phyloP scores from a whole-genome alignment of 2,113 vertebrate genomes.

The Ammodytes dubius region DNA sequence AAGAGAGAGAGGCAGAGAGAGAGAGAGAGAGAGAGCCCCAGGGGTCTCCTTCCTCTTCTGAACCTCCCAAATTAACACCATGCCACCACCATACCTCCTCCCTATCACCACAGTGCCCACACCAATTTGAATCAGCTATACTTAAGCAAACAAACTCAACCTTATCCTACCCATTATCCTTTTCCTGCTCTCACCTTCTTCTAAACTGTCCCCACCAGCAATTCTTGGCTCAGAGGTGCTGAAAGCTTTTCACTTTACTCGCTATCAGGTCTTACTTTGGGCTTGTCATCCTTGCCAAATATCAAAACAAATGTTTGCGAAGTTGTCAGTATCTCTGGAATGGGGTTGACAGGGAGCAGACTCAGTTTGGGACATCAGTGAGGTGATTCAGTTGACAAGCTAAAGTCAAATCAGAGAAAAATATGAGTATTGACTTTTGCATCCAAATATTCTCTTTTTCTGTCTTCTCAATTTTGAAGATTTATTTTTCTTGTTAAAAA shows the following conservation, averaged over 20 bases:
- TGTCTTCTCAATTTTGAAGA: not conserved
- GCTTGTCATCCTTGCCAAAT: constrained; percentile 14
- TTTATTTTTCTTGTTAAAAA: not conserved
- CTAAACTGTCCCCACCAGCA: not conserved
- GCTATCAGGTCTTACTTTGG: not conserved
- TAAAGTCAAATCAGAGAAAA: not conserved
- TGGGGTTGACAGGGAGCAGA: not conserved
- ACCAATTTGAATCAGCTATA: constrained; percentile 23
- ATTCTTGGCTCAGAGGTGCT: not conserved
- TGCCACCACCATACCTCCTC: constrained; percentile 37
- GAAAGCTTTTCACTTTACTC: constrained; percentile 11
- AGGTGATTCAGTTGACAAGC: not conserved
- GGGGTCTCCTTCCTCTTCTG: constrained; percentile 48
- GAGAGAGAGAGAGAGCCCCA: constrained; percentile 24
- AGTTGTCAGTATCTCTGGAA: constrained; percentile 1
- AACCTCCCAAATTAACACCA: constrained; percentile 59
- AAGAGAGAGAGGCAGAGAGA: constrained; percentile 22
- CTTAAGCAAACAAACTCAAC: constrained; percentile 20
- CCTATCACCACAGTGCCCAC: constrained; percentile 30
- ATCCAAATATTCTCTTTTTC: not conserved
- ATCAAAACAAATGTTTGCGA: not conserved
- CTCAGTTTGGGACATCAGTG: not conserved
- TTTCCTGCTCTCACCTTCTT: constrained; percentile 26
- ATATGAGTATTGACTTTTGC: not conserved
- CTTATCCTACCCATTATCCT: constrained; percentile 6